phyloP scores from a whole-genome alignment of 1,140 invertebrate species.

The Habropoda laboriosa region DNA sequence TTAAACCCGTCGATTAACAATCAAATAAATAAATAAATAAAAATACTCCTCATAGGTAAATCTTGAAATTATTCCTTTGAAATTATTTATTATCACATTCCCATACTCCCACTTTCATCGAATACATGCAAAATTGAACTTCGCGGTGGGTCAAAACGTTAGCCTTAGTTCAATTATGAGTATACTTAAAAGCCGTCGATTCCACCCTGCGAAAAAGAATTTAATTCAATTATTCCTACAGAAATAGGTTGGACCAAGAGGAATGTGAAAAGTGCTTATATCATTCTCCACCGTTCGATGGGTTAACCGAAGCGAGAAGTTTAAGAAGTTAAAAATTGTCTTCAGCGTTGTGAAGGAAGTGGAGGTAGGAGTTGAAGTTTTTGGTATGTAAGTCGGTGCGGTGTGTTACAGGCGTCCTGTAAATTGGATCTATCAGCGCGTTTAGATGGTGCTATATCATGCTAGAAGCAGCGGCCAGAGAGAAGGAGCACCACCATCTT shows the following conservation, averaged over 20 bases:
- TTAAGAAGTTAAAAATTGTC: constrained; percentile 62
- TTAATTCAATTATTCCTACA: background rate
- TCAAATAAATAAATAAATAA: too few relatives aligned
- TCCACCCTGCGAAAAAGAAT: background rate
- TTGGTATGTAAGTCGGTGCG: constrained; percentile 28
- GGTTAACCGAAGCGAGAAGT: background rate
- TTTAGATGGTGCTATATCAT: constrained; percentile 81
- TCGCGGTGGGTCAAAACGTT: too few relatives aligned
- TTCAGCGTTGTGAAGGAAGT: constrained; percentile 40
- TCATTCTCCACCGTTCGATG: background rate
- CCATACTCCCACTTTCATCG: too few relatives aligned
- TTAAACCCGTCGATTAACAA: too few relatives aligned
- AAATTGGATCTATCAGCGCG: constrained; percentile 81
- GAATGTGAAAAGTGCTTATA: background rate
- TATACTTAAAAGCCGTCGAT: background rate
- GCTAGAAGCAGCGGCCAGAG: constrained; percentile 75
- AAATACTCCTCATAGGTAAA: too few relatives aligned
- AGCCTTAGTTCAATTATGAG: background rate
- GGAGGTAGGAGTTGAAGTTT: constrained; percentile 33
- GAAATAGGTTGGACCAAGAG: too few relatives aligned
- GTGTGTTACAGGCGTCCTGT: constrained; percentile 64
- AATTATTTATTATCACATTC: too few relatives aligned
- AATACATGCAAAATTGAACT: too few relatives aligned
- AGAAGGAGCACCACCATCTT: constrained; percentile 72
- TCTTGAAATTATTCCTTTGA: too few relatives aligned